These are phyloP conservation scores for Porites australiensis DNA, from an alignment of 64 coral and sea anemone genomes.

Conservation along the genomic window DNA sequence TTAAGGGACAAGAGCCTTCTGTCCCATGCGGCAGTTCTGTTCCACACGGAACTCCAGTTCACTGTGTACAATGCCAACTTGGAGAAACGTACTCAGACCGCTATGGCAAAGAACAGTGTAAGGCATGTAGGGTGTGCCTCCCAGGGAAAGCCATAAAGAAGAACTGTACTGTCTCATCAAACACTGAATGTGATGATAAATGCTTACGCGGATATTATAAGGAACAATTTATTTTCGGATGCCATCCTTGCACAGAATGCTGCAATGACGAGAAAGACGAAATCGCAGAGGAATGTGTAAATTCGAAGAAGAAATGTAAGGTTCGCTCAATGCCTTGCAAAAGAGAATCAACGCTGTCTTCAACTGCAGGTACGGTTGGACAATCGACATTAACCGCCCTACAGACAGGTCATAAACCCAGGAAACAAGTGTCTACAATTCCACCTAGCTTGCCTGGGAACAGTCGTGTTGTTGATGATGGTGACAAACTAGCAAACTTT, in stretches of 20 bases:
- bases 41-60: neutral
- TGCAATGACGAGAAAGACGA: neutral
- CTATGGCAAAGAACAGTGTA: neutral
- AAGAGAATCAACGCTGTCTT: neutral
- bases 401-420: neutral
- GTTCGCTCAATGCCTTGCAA: too few relatives aligned
- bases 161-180: conserved; percentile 35
- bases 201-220: conserved; percentile 38
- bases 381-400: neutral
- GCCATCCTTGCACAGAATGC: conserved; percentile 39
- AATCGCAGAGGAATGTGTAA: neutral
- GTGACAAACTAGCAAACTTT: neutral
- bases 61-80: conserved; percentile 16
- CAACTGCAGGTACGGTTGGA: neutral
- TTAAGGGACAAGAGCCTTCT: conserved; percentile 29
- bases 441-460: neutral
- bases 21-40: conserved; percentile 41
- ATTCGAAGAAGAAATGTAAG: too few relatives aligned
- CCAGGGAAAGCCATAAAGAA: neutral
- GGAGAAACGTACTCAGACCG: conserved; percentile 39
- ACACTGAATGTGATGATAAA: conserved; percentile 23
- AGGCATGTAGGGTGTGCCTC: conserved; percentile 34
- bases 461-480: neutral
- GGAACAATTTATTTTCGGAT: neutral
- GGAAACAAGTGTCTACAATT: neutral